phyloP scores from a whole-genome alignment of 2,797 vertebrate genomes.

The Telmatherina bonti region DNA sequence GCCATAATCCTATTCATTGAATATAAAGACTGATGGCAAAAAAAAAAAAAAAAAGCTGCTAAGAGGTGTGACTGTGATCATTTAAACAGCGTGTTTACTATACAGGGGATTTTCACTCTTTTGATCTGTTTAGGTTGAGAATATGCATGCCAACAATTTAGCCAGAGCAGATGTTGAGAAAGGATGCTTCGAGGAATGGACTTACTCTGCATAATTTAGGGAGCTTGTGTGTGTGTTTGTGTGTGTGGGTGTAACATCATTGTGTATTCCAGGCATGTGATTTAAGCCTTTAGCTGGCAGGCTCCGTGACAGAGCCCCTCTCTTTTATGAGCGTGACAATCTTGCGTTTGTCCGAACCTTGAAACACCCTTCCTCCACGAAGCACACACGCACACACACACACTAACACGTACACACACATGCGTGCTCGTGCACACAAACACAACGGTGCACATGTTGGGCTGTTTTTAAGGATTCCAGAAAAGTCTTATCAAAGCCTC shows the following conservation, averaged over 20 bases:
- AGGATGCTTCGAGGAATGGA: constrained; percentile 72
- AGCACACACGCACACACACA: constrained; percentile 16
- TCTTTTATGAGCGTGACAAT: constrained; percentile 77
- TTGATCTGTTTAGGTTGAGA: constrained; percentile 63
- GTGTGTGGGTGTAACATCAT: constrained; percentile 62
- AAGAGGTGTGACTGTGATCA: constrained; percentile 40
- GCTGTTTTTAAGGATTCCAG: constrained; percentile 64
- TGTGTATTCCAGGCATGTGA: constrained; percentile 80
- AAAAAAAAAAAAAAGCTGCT: constrained; percentile 21
- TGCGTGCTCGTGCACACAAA: constrained; percentile 29
- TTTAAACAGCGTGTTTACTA: constrained; percentile 27
- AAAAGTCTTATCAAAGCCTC: constrained; percentile 73
- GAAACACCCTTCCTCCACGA: constrained; percentile 75
- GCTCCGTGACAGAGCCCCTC: constrained; percentile 80
- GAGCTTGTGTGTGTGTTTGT: constrained; percentile 49
- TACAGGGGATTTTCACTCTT: constrained; percentile 32
- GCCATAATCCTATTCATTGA: constrained; percentile 25
- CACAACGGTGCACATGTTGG: constrained; percentile 52
- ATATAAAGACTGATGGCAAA: constrained; percentile 15
- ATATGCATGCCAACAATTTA: constrained; percentile 65
- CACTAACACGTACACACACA: constrained; percentile 28
- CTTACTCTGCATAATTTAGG: constrained; percentile 76
- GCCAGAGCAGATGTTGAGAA: constrained; percentile 72
- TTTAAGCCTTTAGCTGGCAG: constrained; percentile 79
- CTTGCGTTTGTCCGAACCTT: constrained; percentile 80